phyloP scores from a whole-genome alignment of 2,888 invertebrate genomes.

The Masnerella sp. region DNA sequence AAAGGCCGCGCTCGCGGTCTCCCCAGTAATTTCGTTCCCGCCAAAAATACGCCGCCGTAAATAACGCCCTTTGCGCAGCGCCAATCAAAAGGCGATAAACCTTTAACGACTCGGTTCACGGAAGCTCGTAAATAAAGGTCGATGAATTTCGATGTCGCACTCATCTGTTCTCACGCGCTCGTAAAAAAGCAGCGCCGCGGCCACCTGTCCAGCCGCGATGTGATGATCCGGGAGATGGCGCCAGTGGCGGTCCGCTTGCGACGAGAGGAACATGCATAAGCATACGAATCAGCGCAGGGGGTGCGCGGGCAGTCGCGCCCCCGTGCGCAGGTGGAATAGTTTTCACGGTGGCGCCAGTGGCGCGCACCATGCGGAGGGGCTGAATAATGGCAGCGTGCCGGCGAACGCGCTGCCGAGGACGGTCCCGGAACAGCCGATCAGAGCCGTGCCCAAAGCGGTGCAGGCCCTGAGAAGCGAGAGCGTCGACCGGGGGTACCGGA shows the following conservation, averaged over 20 bases:
- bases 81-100: slow-evolving; percentile 44
- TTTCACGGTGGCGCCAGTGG: slow-evolving; percentile 75
- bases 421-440: slow-evolving; percentile 68
- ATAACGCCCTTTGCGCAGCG: slow-evolving; percentile 27
- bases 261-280: slow-evolving; percentile 73
- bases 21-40: slow-evolving; percentile 32
- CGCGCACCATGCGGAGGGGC: slow-evolving; percentile 52
- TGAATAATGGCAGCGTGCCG: slow-evolving; percentile 57
- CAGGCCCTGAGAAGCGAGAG: slow-evolving; percentile 75
- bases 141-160: slow-evolving; percentile 42
- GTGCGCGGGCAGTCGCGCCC: slow-evolving; percentile 70
- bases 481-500: slow-evolving; percentile 73
- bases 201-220: slow-evolving; percentile 30
- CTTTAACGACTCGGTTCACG: slow-evolving; percentile 52
- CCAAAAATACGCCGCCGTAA: slow-evolving; percentile 33
- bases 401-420: slow-evolving; percentile 57
- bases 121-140: slow-evolving; percentile 45
- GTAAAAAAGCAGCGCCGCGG: slow-evolving; percentile 6
- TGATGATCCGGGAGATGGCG: slow-evolving; percentile 57
- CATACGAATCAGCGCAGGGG: slow-evolving; percentile 74
- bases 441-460: slow-evolving; percentile 74
- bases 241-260: slow-evolving; percentile 49
- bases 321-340: slow-evolving; percentile 79
- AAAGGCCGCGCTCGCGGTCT: slow-evolving; percentile 5
- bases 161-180: slow-evolving; percentile 20